phyloP scores from a whole-genome alignment of 2,888 invertebrate species.

The Nomada fabriciana region DNA sequence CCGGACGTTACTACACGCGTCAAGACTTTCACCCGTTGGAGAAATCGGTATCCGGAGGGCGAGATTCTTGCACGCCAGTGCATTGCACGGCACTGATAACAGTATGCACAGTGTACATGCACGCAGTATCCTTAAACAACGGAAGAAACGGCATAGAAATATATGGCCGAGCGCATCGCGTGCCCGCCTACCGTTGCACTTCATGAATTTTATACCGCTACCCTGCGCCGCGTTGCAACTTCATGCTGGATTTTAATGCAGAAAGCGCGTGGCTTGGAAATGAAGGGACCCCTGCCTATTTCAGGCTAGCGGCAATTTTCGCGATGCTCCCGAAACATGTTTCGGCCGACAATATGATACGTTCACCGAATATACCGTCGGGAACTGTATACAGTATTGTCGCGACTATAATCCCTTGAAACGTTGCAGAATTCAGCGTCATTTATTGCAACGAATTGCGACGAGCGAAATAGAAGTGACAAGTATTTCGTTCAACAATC shows the following conservation, averaged over 20 bases:
- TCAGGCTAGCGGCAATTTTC: not conserved
- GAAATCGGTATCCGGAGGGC: not conserved
- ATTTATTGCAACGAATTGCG: not conserved
- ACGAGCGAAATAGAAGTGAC: slow-evolving; percentile 11
- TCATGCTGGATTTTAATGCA: slow-evolving; percentile 45
- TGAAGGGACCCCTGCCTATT: not conserved
- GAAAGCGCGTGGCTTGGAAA: slow-evolving; percentile 1
- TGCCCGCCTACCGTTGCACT: slow-evolving; percentile 29
- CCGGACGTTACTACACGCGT: too few relatives aligned
- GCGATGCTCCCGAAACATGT: not conserved
- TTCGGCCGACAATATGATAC: not conserved
- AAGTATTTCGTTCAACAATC: slow-evolving; percentile 44
- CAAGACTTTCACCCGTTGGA: not conserved
- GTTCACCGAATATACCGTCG: not conserved
- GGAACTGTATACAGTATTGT: not conserved
- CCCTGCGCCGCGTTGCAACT: slow-evolving; percentile 38
- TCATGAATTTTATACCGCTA: slow-evolving; percentile 52
- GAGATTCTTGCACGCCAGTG: slow-evolving; percentile 14
- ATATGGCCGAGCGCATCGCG: slow-evolving; percentile 37
- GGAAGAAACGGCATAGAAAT: slow-evolving; percentile 35
- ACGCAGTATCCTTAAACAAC: slow-evolving; percentile 34
- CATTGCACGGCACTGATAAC: slow-evolving; percentile 31
- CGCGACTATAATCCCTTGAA: slow-evolving; percentile 5
- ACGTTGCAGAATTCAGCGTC: not conserved
- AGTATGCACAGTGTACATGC: slow-evolving; percentile 6